Conservation (phyloP, 2,888 invertebrate genomes). For the Tortricodes alternella region DNA sequence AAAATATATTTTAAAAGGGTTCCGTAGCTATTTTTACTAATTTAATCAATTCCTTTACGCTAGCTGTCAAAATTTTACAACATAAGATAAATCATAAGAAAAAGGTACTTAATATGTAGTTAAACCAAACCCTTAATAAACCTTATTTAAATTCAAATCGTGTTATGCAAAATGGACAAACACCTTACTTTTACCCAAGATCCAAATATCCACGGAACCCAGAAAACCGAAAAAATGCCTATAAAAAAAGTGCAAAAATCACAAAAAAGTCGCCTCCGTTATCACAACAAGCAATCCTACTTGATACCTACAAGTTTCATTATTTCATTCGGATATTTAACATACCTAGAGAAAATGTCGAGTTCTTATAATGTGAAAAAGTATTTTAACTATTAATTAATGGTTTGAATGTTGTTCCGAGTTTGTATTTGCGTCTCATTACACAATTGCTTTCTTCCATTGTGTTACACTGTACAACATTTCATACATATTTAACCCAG, state of each 20-base stretch:
- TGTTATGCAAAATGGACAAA: too few relatives aligned
- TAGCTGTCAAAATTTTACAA: background rate
- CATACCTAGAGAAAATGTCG: background rate
- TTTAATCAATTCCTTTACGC: background rate
- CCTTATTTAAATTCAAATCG: background rate
- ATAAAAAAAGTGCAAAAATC: constrained; percentile 11
- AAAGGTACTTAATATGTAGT: background rate
- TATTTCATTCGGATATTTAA: background rate
- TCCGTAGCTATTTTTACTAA: background rate
- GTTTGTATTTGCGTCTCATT: too few relatives aligned
- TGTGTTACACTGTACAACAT: too few relatives aligned
- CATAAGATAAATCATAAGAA: background rate
- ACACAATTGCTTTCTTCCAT: too few relatives aligned
- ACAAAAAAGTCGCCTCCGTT: constrained; percentile 4
- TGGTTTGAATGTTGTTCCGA: too few relatives aligned
- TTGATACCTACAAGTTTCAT: constrained; percentile 15
- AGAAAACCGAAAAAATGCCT: background rate
- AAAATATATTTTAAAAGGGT: constrained; percentile 1
- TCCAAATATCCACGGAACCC: constrained; percentile 1
- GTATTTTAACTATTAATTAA: too few relatives aligned
- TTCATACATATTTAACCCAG: too few relatives aligned
- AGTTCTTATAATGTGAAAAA: constrained; percentile 1
- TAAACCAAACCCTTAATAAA: background rate
- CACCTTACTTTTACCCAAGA: background rate
- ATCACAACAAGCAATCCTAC: constrained; percentile 28